Conservation (phyloP, 2,113 vertebrate genomes). For the Phyllostomus hastatus region DNA sequence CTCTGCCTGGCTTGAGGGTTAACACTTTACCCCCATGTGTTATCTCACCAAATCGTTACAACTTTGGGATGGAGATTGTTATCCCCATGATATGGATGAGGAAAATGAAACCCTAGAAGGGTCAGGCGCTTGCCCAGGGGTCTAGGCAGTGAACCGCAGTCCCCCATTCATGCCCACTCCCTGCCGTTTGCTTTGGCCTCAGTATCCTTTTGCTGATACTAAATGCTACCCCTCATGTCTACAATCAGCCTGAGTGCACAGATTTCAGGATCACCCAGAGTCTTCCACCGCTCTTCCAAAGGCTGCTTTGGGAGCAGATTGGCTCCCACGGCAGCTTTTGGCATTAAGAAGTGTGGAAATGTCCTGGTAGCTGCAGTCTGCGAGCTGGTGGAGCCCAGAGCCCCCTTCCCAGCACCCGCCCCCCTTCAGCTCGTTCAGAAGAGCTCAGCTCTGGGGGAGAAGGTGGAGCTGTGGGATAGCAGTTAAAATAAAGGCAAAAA, state of each 20-base stretch:
- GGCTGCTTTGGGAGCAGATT: not conserved
- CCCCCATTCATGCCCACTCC: not conserved
- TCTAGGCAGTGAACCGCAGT: not conserved
- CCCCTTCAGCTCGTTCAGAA: not conserved
- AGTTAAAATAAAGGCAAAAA: not conserved
- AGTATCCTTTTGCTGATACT: not conserved
- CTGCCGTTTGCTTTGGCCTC: not conserved
- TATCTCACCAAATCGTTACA: not conserved
- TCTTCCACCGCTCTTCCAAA: not conserved
- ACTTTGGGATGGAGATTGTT: not conserved
- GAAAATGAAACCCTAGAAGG: not conserved
- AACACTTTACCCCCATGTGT: not conserved
- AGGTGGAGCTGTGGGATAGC: not conserved
- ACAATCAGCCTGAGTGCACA: not conserved
- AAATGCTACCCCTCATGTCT: not conserved
- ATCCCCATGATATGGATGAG: not conserved
- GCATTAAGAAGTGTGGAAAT: conserved; percentile 43
- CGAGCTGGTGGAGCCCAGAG: not conserved
- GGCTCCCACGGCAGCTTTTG: not conserved
- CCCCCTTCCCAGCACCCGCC: not conserved
- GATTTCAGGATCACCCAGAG: not conserved
- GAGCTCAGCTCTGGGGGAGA: not conserved
- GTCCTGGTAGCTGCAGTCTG: conserved; percentile 49
- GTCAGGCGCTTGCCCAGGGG: not conserved
- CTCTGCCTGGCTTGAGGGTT: not conserved